Evolutionary conservation across 2,888 invertebrate genomes (phyloP), one percentile per base, ranked within the genome.

Genomic region (Leptinotarsa peninsularis): DNA sequence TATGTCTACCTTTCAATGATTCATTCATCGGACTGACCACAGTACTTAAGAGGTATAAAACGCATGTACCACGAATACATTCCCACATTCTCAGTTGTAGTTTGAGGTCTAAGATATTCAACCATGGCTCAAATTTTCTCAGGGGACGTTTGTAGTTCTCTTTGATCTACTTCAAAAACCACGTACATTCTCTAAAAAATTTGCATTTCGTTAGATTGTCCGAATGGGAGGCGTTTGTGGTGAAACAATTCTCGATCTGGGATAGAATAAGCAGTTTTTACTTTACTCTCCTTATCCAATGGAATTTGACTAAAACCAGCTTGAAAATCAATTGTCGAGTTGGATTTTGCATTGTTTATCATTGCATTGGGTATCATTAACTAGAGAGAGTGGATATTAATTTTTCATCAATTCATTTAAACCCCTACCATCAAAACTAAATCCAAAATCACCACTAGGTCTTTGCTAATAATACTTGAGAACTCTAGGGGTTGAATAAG

Each of bases 141-240:
- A 23, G 58, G 23, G 4, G 21, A 13, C 27, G 71, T 52, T 69
- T 54, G 10, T 4, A 84, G 27, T 2, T 85, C 85, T 2, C 82
- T 33, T 0, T 67, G 56, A 70, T 82, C 79, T 7, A 87, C 82
- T 0, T 84, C 66, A 67, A 84, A 85, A 3, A 87, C 86, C 7
- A 87, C 71, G 72, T 83, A 84, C 50, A 79, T 79, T 4, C 87
- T 49, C 43, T 78, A 43, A 15, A 68, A 66, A 18, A 67, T n/a
- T 66, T 76, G 80, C 67, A 83, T 81, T 4, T 72, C 4, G 5
- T 18, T 10, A 58, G 15, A 58, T 58, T 58, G 23, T 23, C 18
- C 56, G n/a, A 56, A 56, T n/a, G 56, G 56, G n/a, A 56, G 56
- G n/a, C 17, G n/a, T 18, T 15, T 56, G n/a, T n/a, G 18, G 18